Percentiles rank a stretch among this genome's conserved stretches.
Evolutionary conservation across 2,888 invertebrate species (phyloP).

Genomic region (Clanis bilineata): DNA sequence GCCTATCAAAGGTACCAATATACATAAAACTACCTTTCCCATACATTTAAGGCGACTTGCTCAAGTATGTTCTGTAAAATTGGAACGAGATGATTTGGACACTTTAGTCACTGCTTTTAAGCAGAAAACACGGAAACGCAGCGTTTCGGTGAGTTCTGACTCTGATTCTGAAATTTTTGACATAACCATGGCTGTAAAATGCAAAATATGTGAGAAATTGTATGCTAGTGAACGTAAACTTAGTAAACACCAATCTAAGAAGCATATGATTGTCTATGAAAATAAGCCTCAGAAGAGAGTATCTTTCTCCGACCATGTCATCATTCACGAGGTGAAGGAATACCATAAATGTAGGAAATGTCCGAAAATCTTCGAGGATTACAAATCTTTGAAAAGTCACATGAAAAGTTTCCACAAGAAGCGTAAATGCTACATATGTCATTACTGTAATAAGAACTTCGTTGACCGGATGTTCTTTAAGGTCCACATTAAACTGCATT

Average conservation of each 20-base stretch:
- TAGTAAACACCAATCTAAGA: conserved; percentile 57
- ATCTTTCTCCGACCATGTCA: conserved; percentile 66
- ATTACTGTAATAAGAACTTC: conserved; percentile 66
- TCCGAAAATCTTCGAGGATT: conserved; percentile 57
- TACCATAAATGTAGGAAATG: conserved; percentile 71
- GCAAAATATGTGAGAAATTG: conserved; percentile 62
- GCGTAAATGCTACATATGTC: conserved; percentile 69
- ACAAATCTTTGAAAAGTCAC: conserved; percentile 52
- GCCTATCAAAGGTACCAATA: conserved; percentile 18
- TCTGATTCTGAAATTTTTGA: conserved; percentile 20
- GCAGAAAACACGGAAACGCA: conserved; percentile 2
- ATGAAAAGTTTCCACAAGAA: conserved; percentile 62
- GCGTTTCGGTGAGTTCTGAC: conserved; percentile 23
- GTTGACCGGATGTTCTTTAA: conserved; percentile 67
- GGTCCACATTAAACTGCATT: conserved; percentile 69
- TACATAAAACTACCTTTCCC: conserved; percentile 14
- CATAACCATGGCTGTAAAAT: conserved; percentile 44
- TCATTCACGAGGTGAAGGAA: conserved; percentile 62
- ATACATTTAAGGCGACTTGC: conserved; percentile 31
- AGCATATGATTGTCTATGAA: conserved; percentile 59
- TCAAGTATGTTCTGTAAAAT: conserved; percentile 45
- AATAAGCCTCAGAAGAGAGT: conserved; percentile 59
- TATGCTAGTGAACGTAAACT: conserved; percentile 58
- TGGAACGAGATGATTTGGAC: conserved; percentile 48
- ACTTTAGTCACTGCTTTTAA: conserved; percentile 35